A percentile compares a stretch with the other conserved stretches of the same genome.
Conservation (phyloP, 2,888 invertebrate genomes). For the Suillia variegata region DNA sequence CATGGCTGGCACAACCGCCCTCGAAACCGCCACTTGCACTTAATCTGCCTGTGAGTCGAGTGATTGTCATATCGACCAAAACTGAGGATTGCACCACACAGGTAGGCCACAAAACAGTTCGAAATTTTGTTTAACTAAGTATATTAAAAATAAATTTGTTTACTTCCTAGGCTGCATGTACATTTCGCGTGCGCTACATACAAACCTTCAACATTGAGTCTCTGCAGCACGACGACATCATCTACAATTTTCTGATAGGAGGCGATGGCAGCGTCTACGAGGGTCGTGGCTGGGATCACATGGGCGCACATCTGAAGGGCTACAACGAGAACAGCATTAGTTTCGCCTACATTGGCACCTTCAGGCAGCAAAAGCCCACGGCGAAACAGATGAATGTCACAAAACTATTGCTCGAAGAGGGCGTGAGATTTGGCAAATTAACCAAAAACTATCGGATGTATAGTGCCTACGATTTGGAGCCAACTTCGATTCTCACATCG, state of each 20-base stretch:
- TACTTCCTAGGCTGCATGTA: slow-evolving; percentile 65
- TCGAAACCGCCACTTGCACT: slow-evolving; percentile 36
- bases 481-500: slow-evolving; percentile 70
- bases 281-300: slow-evolving; percentile 75
- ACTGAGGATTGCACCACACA: slow-evolving; percentile 48
- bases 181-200: slow-evolving; percentile 66
- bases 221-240: slow-evolving; percentile 70
- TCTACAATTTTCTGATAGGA: slow-evolving; percentile 79
- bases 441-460: slow-evolving; percentile 69
- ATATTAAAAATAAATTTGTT: neutral
- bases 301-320: slow-evolving; percentile 73
- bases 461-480: slow-evolving; percentile 70
- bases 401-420: slow-evolving; percentile 67
- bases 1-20: slow-evolving; percentile 52
- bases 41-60: slow-evolving; percentile 36
- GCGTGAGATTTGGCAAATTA: slow-evolving; percentile 68
- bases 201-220: slow-evolving; percentile 75
- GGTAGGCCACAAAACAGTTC: too few species aligned
- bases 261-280: slow-evolving; percentile 78
- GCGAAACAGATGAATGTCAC: slow-evolving; percentile 68
- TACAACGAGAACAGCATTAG: slow-evolving; percentile 73
- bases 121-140: too few species aligned
- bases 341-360: slow-evolving; percentile 76
- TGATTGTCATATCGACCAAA: slow-evolving; percentile 46
- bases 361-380: slow-evolving; percentile 64